phyloP scores from a whole-genome alignment of 2,113 vertebrate species.

The Tiliqua scincoides region DNA sequence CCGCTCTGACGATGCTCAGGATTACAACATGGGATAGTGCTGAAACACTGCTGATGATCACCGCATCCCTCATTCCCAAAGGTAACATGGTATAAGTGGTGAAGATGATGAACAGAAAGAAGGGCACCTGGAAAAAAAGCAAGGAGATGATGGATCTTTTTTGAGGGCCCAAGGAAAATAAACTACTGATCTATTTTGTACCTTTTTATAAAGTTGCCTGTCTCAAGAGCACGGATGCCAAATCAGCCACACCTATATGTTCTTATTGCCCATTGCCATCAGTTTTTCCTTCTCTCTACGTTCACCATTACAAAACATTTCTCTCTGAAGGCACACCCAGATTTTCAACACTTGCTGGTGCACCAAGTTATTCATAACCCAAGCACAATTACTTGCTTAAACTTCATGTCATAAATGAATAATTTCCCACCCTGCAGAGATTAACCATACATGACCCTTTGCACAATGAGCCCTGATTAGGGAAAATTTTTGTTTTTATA shows the following conservation, averaged over 20 bases:
- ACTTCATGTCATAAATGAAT: background rate
- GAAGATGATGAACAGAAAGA: conserved; percentile 95
- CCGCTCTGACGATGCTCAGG: conserved; percentile 66
- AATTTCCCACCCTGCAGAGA: background rate
- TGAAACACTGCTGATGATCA: conserved; percentile 81
- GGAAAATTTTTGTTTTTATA: background rate
- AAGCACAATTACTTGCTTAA: background rate
- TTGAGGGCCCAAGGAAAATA: conserved; percentile 2
- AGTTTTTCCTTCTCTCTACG: conserved; percentile 2
- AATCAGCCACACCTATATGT: conserved; percentile 58
- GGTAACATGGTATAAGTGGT: conserved; percentile 93
- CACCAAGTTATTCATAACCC: conserved; percentile 8
- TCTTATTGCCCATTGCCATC: conserved; percentile 53
- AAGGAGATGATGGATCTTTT: fast-evolving
- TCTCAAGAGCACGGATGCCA: conserved; percentile 56
- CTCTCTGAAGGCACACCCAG: conserved; percentile 62
- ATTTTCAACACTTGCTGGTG: conserved; percentile 2
- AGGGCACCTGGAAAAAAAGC: conserved; percentile 84
- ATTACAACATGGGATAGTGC: conserved; percentile 87
- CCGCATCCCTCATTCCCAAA: conserved; percentile 85
- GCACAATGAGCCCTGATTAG: background rate
- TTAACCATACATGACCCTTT: background rate
- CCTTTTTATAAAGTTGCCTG: conserved; percentile 22
- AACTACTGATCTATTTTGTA: conserved; percentile 28
- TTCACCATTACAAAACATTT: conserved; percentile 37